Conservation (phyloP, 2,113 vertebrate genomes). For the Gnathonemus echidnorhynchus region DNA sequence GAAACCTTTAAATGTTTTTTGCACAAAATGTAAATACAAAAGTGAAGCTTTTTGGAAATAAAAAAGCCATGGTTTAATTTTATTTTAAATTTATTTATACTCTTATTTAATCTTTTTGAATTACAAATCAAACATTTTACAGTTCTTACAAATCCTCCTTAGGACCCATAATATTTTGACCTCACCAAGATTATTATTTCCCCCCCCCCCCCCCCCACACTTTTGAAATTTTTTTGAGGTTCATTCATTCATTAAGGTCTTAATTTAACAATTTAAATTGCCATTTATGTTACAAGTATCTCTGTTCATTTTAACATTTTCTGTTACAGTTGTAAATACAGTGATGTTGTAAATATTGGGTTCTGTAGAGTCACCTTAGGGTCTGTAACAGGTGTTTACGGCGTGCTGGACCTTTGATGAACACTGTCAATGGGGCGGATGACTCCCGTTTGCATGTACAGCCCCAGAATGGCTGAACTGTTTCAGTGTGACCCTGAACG, state of each 20-base stretch:
- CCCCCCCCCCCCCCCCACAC: too few relatives aligned
- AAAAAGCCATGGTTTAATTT: slow-evolving; percentile 64
- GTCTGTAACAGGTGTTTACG: background rate
- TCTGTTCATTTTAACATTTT: background rate
- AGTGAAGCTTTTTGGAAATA: slow-evolving; percentile 68
- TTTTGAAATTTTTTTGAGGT: background rate
- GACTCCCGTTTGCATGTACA: background rate
- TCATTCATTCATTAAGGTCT: background rate
- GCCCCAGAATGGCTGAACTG: background rate
- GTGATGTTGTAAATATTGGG: background rate
- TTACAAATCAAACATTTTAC: background rate
- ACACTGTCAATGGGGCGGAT: background rate
- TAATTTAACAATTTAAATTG: background rate
- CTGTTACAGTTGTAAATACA: background rate
- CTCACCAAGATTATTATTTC: background rate
- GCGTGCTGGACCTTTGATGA: background rate
- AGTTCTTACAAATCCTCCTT: background rate
- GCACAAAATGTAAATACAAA: slow-evolving; percentile 74
- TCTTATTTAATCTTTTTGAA: background rate
- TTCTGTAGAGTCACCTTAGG: background rate
- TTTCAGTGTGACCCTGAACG: slow-evolving; percentile 2
- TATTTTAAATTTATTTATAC: slow-evolving; percentile 23
- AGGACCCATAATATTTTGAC: background rate
- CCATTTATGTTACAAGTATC: background rate
- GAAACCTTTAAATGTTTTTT: slow-evolving; percentile 74